These are phyloP conservation scores for Antheraea mylitta DNA, from an alignment of 1,140 invertebrate genomes.

Conservation along the genomic window DNA sequence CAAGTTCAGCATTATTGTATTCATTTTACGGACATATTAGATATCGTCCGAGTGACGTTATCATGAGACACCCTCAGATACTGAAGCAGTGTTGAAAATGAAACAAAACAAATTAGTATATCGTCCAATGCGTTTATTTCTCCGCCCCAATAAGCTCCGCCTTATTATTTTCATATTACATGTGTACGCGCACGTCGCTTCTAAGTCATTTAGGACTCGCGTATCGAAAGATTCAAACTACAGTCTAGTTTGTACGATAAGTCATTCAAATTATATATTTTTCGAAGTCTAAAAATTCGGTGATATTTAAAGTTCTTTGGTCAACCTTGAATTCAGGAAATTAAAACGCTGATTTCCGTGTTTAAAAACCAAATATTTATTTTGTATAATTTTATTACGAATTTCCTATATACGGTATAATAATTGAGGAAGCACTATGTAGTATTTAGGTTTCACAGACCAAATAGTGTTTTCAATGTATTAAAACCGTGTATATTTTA, in stretches of 20 bases:
- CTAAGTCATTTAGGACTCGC: constrained; percentile 15
- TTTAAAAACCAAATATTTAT: background rate
- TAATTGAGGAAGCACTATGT: background rate
- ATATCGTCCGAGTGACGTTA: background rate
- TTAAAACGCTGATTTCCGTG: background rate
- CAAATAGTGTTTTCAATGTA: background rate
- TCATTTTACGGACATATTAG: too few species aligned
- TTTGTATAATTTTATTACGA: background rate
- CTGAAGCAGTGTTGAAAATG: constrained; percentile 6
- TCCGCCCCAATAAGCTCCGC: constrained; percentile 28
- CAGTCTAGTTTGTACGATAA: constrained; percentile 11
- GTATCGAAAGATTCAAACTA: constrained; percentile 6
- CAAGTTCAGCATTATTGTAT: too few species aligned
- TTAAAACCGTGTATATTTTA: background rate
- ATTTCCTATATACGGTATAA: background rate
- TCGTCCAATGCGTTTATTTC: constrained; percentile 9
- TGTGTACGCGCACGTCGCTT: constrained; percentile 10
- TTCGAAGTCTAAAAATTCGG: background rate
- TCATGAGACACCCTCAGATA: background rate
- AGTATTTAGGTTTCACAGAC: too few species aligned
- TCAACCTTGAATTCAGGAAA: background rate
- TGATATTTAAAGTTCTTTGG: background rate
- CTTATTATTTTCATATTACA: constrained; percentile 3
- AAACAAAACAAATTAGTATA: constrained; percentile 2
- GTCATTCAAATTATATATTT: background rate